Evolutionary conservation across 2,113 vertebrate genomes (phyloP).

Genomic region (Calcarius ornatus): DNA sequence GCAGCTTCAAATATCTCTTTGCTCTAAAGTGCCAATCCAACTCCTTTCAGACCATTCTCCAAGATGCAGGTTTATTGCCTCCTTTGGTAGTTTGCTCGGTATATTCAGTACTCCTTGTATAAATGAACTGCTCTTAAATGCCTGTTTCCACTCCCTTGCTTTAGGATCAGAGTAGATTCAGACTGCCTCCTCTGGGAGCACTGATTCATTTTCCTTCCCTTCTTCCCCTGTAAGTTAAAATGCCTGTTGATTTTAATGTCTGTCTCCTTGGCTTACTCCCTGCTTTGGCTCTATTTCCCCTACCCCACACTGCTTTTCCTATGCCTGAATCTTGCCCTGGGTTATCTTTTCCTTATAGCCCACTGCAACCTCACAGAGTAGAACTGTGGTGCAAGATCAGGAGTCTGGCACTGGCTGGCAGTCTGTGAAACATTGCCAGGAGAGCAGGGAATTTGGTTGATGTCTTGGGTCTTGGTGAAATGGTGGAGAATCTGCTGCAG

Average conservation of each 20-base stretch:
- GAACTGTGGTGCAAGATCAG: not conserved
- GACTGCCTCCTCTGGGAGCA: not conserved
- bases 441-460: not conserved
- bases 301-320: not conserved
- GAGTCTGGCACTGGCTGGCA: not conserved
- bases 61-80: not conserved
- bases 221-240: not conserved
- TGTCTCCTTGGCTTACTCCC: not conserved
- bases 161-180: not conserved
- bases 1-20: not conserved
- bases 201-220: not conserved
- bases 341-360: not conserved
- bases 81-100: not conserved
- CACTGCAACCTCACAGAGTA: not conserved
- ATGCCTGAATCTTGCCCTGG: not conserved
- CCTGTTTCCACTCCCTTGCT: not conserved
- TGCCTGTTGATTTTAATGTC: not conserved
- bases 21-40: not conserved
- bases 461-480: not conserved
- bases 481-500: not conserved
- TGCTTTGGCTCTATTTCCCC: not conserved
- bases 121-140: conserved; percentile 9
- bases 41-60: not conserved
- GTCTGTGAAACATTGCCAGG: not conserved
- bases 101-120: not conserved